Evolutionary conservation across 2,113 vertebrate genomes (phyloP).

Genomic region (Bucco capensis): DNA sequence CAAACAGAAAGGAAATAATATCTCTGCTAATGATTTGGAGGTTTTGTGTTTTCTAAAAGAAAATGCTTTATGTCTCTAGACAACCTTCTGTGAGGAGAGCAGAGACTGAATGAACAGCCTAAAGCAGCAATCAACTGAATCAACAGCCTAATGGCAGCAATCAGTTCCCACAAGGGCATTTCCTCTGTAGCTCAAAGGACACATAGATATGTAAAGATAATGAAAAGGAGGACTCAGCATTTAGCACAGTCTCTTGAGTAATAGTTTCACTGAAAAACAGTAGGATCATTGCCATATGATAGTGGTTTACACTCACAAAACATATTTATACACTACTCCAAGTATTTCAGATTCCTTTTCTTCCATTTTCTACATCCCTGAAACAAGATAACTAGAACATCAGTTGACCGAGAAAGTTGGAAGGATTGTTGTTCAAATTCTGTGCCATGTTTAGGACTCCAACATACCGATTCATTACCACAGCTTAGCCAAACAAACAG

Average conservation of each 20-base stretch:
- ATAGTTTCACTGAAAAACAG: background rate
- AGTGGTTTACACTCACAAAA: background rate
- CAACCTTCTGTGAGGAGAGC: background rate
- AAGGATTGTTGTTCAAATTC: background rate
- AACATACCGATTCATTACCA: background rate
- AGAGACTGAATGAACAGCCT: constrained; percentile 1
- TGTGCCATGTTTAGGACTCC: background rate
- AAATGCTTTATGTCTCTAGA: background rate
- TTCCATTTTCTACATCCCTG: background rate
- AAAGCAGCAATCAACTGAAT: constrained; percentile 37
- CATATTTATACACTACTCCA: background rate
- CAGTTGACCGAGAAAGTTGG: background rate
- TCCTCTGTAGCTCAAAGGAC: background rate
- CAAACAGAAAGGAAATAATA: background rate
- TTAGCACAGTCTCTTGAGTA: background rate
- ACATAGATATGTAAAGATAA: background rate
- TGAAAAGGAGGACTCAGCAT: background rate
- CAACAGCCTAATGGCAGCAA: constrained; percentile 2
- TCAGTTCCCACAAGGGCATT: background rate
- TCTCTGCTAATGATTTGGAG: background rate
- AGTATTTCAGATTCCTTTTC: background rate
- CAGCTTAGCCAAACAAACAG: background rate
- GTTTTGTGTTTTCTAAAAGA: background rate
- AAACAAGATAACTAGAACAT: background rate
- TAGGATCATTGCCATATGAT: background rate